Percentiles rank a stretch among this genome's conserved stretches.
These are phyloP conservation scores for Mellilla xanthometata DNA, from an alignment of 2,888 invertebrate genomes.

Conservation along the genomic window DNA sequence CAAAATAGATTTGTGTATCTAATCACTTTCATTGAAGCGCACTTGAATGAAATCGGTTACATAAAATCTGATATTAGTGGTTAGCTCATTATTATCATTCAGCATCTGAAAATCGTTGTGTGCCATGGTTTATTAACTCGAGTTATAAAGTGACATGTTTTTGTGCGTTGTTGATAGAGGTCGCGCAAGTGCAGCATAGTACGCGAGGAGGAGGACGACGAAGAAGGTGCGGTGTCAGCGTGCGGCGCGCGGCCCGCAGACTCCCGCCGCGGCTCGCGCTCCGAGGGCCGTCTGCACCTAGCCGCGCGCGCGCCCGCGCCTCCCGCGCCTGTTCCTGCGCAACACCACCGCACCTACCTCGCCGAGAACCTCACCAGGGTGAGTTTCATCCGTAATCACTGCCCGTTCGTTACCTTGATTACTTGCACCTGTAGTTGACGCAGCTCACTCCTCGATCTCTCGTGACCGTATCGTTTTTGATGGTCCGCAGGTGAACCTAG, in stretches of 20 bases:
- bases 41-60: no score
- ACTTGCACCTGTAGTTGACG: background rate
- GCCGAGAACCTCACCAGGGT: conserved; percentile 83
- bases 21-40: no score
- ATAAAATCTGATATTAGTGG: no score
- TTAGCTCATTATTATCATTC: no score
- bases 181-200: conserved; percentile 95
- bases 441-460: background rate
- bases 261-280: conserved; percentile 87
- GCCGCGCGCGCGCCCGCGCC: conserved; percentile 84
- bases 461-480: conserved; percentile 1
- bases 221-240: conserved; percentile 84
- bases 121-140: no score
- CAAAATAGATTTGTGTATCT: no score
- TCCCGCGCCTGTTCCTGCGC: conserved; percentile 71
- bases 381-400: conserved; percentile 6
- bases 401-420: no score
- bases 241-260: conserved; percentile 80
- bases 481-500: conserved; percentile 50
- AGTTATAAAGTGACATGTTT: background rate
- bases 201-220: conserved; percentile 95
- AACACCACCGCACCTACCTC: conserved; percentile 71
- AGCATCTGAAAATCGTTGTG: no score
- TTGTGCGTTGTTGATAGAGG: conserved; percentile 64
- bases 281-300: conserved; percentile 89